Percentiles rank a stretch among this genome's conserved stretches.
Conservation (phyloP, 2,888 invertebrate genomes). For the Silvanus unidentatus region DNA sequence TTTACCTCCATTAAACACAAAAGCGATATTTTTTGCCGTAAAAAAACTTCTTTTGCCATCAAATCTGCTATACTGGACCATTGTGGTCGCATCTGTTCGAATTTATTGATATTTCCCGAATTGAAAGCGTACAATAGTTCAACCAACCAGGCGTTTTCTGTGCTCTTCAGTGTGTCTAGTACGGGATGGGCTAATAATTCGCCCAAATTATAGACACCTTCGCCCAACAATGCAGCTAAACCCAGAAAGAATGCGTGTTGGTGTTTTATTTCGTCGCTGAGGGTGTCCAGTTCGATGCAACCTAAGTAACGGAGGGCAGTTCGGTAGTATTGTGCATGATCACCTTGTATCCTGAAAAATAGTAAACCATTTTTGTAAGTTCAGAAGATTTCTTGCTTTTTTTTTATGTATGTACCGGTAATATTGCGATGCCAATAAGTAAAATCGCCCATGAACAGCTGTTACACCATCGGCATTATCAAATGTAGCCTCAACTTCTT, state of each 20-base stretch:
- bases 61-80: conserved; percentile 82
- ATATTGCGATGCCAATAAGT: conserved; percentile 86
- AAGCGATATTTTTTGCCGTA: conserved; percentile 90
- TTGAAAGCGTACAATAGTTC: conserved; percentile 84
- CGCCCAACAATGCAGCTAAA: conserved; percentile 88
- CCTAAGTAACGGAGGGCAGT: conserved; percentile 79
- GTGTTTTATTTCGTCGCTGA: conserved; percentile 60
- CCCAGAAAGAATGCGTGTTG: conserved; percentile 87
- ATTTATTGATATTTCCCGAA: conserved; percentile 72
- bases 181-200: conserved; percentile 95
- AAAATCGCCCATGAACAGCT: conserved; percentile 89
- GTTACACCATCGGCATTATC: conserved; percentile 90
- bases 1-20: conserved; percentile 90
- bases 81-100: conserved; percentile 63
- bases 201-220: conserved; percentile 94
- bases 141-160: conserved; percentile 80
- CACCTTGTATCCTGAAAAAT: conserved; percentile 64
- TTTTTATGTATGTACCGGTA: conserved; percentile 54
- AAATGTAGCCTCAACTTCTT: conserved; percentile 76
- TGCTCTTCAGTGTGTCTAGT: conserved; percentile 73
- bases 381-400: not conserved
- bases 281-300: conserved; percentile 59
- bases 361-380: not conserved
- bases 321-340: conserved; percentile 92
- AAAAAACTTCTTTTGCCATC: conserved; percentile 68